Evolutionary conservation across 2,888 invertebrate species (phyloP), one percentile per base, ranked within the genome.

Genomic region (Argynnis bischoffii): DNA sequence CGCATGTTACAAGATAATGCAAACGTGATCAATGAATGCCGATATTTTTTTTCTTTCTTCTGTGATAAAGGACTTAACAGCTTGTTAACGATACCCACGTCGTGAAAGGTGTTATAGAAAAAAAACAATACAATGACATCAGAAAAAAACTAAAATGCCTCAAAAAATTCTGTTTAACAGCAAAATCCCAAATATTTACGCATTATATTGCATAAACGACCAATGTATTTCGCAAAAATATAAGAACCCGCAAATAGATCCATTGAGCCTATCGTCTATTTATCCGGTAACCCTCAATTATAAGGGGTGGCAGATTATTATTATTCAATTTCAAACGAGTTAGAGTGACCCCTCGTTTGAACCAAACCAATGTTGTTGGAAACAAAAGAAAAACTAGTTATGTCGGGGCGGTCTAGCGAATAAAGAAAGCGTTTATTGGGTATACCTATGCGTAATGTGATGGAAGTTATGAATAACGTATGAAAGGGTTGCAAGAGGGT

Each of bases 341-440:
- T 77, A 72, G 60, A 78, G 76, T 81, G 81, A 85, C 86, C 88
- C 89, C 78, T 81, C 81, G 75, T 82, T 79, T 79, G 82, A 80
- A 84, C 76, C 71, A 81, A 79, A 79, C 83, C 86, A 84, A 87
- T 89, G 86, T 85, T 88, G 89, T 87, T 88, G 88, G 81, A 82
- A 87, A 88, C 89, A 90, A 89, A 89, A 80, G 78, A 75, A 77
- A 78, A 86, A 85, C 87, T 82, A 82, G 87, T 86, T 85, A 77
- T 72, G 75, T 76, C 75, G 70, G 65, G 65, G 79, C 77, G 84
- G 85, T 80, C 78, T 78, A 78, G 79, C 81, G 80, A 84, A 85
- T 84, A 81, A 78, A 78, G 78, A 77, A 78, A 76, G 72, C 78
- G 78, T 82, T 83, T 84, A 88, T 88, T 87, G 84, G 85, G 78